Percentiles rank a stretch among this genome's conserved stretches.
These are phyloP conservation scores for Melanocharis versteri DNA, from an alignment of 2,113 vertebrate genomes.

Conservation along the genomic window DNA sequence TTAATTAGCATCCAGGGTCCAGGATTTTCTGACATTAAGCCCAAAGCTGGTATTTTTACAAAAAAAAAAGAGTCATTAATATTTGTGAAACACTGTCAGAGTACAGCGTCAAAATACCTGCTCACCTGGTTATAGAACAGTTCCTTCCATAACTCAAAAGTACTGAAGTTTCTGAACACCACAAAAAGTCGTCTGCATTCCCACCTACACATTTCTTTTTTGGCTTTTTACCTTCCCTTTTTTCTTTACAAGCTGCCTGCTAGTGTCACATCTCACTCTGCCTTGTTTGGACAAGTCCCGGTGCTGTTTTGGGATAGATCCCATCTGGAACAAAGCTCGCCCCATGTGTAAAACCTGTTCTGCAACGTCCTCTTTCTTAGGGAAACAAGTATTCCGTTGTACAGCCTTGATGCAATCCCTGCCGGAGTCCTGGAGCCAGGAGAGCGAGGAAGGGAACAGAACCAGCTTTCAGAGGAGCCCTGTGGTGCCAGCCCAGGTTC, in stretches of 20 bases:
- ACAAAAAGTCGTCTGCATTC: neutral
- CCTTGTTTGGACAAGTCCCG: conserved; percentile 74
- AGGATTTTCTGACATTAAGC: neutral
- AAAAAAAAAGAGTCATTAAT: neutral
- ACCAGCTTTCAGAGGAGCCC: neutral
- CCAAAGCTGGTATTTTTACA: neutral
- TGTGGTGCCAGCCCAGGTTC: neutral
- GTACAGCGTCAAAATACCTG: neutral
- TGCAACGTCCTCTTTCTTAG: neutral
- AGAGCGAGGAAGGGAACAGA: neutral
- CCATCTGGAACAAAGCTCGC: conserved; percentile 89
- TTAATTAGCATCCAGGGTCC: neutral
- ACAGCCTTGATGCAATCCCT: neutral
- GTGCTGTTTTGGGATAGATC: conserved; percentile 82
- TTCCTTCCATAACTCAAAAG: neutral
- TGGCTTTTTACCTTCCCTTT: neutral
- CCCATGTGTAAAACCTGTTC: conserved; percentile 66
- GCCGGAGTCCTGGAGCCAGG: neutral
- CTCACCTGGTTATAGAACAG: neutral
- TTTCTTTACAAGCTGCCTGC: neutral
- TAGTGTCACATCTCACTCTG: conserved; percentile 7
- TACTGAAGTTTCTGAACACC: neutral
- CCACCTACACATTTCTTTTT: neutral
- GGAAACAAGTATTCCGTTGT: neutral
- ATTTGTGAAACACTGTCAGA: neutral